phyloP scores from a whole-genome alignment of 2,113 vertebrate species.

The Gambusia holbrooki region DNA sequence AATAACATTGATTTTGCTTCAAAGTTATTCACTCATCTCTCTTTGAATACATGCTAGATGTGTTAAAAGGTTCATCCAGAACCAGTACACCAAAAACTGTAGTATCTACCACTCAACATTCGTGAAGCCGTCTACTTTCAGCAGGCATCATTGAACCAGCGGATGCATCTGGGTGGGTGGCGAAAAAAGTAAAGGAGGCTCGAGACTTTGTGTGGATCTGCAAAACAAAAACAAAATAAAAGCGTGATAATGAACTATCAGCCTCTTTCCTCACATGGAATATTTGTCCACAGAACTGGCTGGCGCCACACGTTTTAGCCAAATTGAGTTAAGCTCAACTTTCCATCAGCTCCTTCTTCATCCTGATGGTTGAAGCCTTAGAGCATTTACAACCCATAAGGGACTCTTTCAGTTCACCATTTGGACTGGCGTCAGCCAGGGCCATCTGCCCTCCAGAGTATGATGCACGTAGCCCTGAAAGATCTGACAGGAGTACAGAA shows the following conservation, averaged over 20 bases:
- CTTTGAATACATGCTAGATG: too few species aligned
- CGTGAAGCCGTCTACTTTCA: too few species aligned
- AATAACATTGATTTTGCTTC: too few species aligned
- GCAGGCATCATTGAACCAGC: not conserved
- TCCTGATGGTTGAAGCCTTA: not conserved
- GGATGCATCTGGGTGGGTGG: not conserved
- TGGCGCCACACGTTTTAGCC: too few species aligned
- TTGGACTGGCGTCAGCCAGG: not conserved
- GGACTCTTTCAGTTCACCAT: not conserved
- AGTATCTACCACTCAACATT: too few species aligned
- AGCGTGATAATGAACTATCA: too few species aligned
- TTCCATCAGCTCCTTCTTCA: not conserved
- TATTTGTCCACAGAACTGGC: too few species aligned
- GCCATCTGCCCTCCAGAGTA: not conserved
- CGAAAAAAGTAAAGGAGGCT: not conserved
- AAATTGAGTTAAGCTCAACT: not conserved
- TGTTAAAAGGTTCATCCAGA: too few species aligned
- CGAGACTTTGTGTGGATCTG: not conserved
- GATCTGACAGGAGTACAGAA: not conserved
- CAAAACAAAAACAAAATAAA: not conserved
- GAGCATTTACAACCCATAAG: not conserved
- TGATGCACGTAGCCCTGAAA: not conserved
- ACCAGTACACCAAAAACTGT: too few species aligned
- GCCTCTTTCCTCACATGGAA: too few species aligned
- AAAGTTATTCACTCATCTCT: too few species aligned